Percentiles rank a stretch among this genome's conserved stretches.
Conservation (phyloP, 2,888 invertebrate species). For the Scaptomyza flava region DNA sequence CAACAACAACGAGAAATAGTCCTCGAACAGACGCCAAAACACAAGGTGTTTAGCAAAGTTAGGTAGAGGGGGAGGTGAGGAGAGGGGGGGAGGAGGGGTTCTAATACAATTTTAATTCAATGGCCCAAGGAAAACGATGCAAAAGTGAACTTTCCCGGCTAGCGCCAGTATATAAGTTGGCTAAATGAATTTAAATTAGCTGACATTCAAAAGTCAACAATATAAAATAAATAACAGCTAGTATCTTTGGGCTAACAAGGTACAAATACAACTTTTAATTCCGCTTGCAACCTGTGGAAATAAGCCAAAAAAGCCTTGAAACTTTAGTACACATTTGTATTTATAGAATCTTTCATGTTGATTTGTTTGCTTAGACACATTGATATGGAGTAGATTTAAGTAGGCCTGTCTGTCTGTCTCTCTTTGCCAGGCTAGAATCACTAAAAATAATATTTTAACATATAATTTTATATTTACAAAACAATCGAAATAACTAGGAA, state of each 20-base stretch:
- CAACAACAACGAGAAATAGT: not conserved
- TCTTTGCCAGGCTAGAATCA: too few relatives aligned
- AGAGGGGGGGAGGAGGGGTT: conserved; percentile 11
- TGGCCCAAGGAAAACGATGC: conserved; percentile 46
- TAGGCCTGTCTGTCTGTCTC: too few relatives aligned
- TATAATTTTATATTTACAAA: too few relatives aligned
- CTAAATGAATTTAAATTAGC: not conserved
- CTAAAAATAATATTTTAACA: too few relatives aligned
- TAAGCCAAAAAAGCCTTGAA: too few relatives aligned
- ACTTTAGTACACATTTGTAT: too few relatives aligned
- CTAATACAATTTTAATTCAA: conserved; percentile 58
- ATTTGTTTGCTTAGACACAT: too few relatives aligned
- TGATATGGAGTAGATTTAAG: too few relatives aligned
- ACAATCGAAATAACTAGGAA: too few relatives aligned
- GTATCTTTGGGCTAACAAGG: not conserved
- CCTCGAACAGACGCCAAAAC: not conserved
- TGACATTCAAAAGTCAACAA: not conserved
- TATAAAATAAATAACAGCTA: not conserved
- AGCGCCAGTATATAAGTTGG: conserved; percentile 2
- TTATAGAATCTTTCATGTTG: too few relatives aligned
- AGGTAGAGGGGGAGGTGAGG: not conserved
- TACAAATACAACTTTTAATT: not conserved
- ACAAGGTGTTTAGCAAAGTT: not conserved
- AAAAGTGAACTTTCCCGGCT: conserved; percentile 57
- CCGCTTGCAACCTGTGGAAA: too few relatives aligned